A percentile compares a stretch with the other conserved stretches of the same genome.
These are phyloP conservation scores for Neostethus bicornis DNA, from an alignment of 2,797 vertebrate genomes.

Conservation along the genomic window DNA sequence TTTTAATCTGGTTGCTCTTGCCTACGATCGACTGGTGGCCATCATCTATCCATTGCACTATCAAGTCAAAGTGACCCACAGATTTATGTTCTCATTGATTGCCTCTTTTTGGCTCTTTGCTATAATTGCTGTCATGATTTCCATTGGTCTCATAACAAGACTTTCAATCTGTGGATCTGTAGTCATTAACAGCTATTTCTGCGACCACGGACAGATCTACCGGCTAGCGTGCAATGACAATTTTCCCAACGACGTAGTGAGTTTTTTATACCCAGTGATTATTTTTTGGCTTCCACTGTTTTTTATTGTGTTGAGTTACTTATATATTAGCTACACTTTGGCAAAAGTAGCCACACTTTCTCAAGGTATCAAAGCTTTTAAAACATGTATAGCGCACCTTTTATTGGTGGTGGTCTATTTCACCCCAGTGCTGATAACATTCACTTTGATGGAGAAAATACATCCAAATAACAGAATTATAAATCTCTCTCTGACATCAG, in stretches of 20 bases:
- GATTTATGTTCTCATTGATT: slow-evolving; percentile 50
- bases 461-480: slow-evolving; percentile 66
- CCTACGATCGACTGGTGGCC: slow-evolving; percentile 67
- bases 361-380: slow-evolving; percentile 62
- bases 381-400: slow-evolving; percentile 67
- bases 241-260: slow-evolving; percentile 22
- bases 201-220: slow-evolving; percentile 68
- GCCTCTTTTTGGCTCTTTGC: slow-evolving; percentile 33
- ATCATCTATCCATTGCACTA: slow-evolving; percentile 69
- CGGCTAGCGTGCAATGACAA: slow-evolving; percentile 61
- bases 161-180: slow-evolving; percentile 64
- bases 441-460: slow-evolving; percentile 46
- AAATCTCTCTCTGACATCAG: slow-evolving; percentile 55
- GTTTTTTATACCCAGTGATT: slow-evolving; percentile 10
- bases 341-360: slow-evolving; percentile 50
- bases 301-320: slow-evolving; percentile 62
- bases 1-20: slow-evolving; percentile 52
- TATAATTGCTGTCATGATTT: neutral
- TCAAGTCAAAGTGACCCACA: slow-evolving; percentile 48
- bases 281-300: slow-evolving; percentile 58
- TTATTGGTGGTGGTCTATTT: slow-evolving; percentile 69
- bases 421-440: slow-evolving; percentile 60
- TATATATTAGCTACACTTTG: slow-evolving; percentile 51
- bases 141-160: slow-evolving; percentile 49
- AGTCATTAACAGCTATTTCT: slow-evolving; percentile 65